Base-by-base conservation (phyloP, 2,888 invertebrate genomes). In the Crossocerus cetratus region DNA sequence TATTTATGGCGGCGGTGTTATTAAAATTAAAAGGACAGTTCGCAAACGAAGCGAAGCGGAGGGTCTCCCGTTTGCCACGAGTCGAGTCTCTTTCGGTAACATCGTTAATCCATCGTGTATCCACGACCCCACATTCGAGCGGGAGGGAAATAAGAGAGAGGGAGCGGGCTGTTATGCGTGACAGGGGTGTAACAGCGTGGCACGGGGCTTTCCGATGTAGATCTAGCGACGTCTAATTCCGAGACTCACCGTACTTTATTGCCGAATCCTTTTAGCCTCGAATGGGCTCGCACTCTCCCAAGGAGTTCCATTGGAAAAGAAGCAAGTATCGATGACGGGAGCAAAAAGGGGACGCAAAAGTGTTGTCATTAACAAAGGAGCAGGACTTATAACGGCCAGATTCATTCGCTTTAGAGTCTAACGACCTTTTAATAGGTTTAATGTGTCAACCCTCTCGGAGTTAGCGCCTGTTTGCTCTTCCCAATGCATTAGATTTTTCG, bases 191-290 rank as follows among this genome's bases (percentile, higher is more conserved):
- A 20, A 53, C 20, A 20, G 53, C n/a, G 53, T 20, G 20, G 43
- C 55, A 58, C 23, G n/a, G 44, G 60, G 22, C 49, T 66, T 77
- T 55, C 72, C 32, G 32, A 32, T 32, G 32, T 32, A 32, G 32
- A 72, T 75, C 72, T 75, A 82, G 82, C 78, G 77, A 80, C 82
- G 81, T 84, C 84, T 88, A 89, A 89, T 89, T 88, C 86, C 74
- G 70, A 79, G 85, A 83, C 81, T 86, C 84, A 81, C 75, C 80
- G 86, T 87, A 86, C 86, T 89, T 89, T 89, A 90, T 89, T 86
- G 87, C 85, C 85, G 83, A 89, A 89, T 89, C 90, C 90, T 90
- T 89, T 90, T 89, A 90, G 87, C 86, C 81, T 78, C 65, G 80
- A 80, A 81, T 76, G 54, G 68, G 1, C 8, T 8, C 69, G 80